Percentiles rank a stretch among this genome's conserved stretches.
Evolutionary conservation across 2,888 invertebrate species (phyloP).

Genomic region (Steinernema carpocapsae): DNA sequence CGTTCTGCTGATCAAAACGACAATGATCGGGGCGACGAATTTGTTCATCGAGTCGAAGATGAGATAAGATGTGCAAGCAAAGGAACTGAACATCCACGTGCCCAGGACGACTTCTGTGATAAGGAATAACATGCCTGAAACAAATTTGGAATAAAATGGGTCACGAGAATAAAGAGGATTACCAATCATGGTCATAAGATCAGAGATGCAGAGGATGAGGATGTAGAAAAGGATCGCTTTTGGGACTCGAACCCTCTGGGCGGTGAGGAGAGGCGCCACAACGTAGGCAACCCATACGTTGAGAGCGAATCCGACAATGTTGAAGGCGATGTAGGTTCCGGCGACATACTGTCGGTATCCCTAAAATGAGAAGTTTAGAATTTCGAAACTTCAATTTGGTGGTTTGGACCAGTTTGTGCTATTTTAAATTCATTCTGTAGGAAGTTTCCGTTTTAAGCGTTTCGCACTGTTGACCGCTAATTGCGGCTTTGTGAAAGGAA

Average conservation of each 20-base stretch:
- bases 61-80: conserved; percentile 62
- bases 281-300: conserved; percentile 64
- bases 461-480: too few relatives aligned
- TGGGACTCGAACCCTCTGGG: conserved; percentile 53
- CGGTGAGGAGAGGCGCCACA: conserved; percentile 61
- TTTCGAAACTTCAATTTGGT: too few relatives aligned
- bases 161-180: conserved; percentile 10
- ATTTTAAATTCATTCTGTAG: too few relatives aligned
- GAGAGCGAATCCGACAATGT: conserved; percentile 65
- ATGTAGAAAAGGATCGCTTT: conserved; percentile 68
- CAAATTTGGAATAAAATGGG: not conserved
- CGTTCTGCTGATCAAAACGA: conserved; percentile 65
- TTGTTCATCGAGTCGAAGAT: conserved; percentile 67
- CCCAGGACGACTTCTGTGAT: conserved; percentile 64
- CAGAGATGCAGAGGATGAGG: conserved; percentile 64
- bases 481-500: too few relatives aligned
- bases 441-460: too few relatives aligned
- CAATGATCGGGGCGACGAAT: conserved; percentile 67
- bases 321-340: conserved; percentile 64
- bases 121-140: conserved; percentile 66
- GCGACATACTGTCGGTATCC: conserved; percentile 66
- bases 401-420: too few relatives aligned
- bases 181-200: conserved; percentile 68
- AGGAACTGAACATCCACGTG: conserved; percentile 63
- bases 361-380: conserved; percentile 47